Percentiles rank a stretch among this genome's conserved stretches.
phyloP scores from a whole-genome alignment of 2,888 invertebrate genomes.

The Agrilus cyanescens region DNA sequence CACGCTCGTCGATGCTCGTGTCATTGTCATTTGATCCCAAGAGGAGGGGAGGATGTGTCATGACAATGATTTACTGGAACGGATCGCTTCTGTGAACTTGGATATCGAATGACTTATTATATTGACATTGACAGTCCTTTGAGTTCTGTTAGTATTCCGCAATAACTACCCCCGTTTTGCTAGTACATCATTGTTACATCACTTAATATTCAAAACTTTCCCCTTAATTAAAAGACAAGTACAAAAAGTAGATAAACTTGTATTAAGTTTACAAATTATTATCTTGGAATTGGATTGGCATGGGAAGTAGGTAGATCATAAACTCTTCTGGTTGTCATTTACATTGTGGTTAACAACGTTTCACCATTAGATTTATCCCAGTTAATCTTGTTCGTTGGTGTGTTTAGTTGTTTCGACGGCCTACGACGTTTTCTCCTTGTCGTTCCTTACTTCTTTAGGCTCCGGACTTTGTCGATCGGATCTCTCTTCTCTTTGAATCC shows the following conservation, averaged over 20 bases:
- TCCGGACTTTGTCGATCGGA: slow-evolving; percentile 20
- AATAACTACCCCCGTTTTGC: no score
- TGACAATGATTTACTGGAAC: no score
- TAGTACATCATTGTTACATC: no score
- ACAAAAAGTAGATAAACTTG: neutral
- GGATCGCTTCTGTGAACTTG: neutral
- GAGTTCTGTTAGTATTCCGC: no score
- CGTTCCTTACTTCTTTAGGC: no score
- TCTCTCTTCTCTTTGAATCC: slow-evolving; percentile 27
- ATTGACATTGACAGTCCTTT: no score
- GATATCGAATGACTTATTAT: no score
- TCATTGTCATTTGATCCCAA: no score
- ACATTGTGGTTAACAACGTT: slow-evolving; percentile 35
- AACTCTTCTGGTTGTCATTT: slow-evolving; percentile 28
- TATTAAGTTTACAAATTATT: slow-evolving; percentile 4
- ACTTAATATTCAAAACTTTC: no score
- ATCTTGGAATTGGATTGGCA: slow-evolving; percentile 11
- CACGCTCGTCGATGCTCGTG: no score
- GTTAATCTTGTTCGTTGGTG: slow-evolving; percentile 34
- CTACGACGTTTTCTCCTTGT: slow-evolving; percentile 19
- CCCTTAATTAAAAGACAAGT: no score
- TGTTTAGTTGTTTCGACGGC: slow-evolving; percentile 31
- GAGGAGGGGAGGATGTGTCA: no score
- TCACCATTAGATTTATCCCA: slow-evolving; percentile 38
- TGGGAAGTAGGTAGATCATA: slow-evolving; percentile 12